Evolutionary conservation across 2,888 invertebrate genomes (phyloP).

Genomic region (Drosophila diplacantha): DNA sequence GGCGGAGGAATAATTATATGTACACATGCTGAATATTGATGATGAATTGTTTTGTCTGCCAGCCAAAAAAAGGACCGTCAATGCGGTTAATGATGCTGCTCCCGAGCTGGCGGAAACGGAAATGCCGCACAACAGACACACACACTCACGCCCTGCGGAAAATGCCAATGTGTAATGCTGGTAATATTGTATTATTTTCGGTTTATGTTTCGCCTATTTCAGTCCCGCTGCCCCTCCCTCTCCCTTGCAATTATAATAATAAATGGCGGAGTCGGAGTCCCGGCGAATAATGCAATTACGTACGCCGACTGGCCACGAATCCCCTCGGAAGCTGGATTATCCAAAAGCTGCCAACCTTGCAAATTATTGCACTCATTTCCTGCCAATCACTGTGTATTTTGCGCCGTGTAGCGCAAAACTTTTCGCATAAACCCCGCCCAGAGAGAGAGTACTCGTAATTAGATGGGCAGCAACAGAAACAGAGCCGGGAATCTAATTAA

Average conservation of each 20-base stretch:
- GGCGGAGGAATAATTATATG: slow-evolving; percentile 53
- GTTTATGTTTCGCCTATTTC: slow-evolving; percentile 4
- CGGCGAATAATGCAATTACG: slow-evolving; percentile 19
- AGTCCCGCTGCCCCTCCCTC: background rate
- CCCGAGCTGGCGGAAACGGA: slow-evolving; percentile 45
- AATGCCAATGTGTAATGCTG: slow-evolving; percentile 12
- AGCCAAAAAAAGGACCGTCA: slow-evolving; percentile 25
- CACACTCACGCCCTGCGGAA: slow-evolving; percentile 5
- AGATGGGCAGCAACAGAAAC: background rate
- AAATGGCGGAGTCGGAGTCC: slow-evolving; percentile 45
- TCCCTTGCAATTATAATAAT: slow-evolving; percentile 61
- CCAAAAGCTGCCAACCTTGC: slow-evolving; percentile 30
- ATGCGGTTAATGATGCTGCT: slow-evolving; percentile 61
- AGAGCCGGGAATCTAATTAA: slow-evolving; percentile 22
- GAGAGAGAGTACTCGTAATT: slow-evolving; percentile 1
- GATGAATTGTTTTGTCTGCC: slow-evolving; percentile 54
- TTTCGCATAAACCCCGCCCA: slow-evolving; percentile 11
- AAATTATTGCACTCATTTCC: slow-evolving; percentile 36
- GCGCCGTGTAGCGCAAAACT: slow-evolving; percentile 11
- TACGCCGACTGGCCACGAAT: slow-evolving; percentile 16
- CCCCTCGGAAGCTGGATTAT: slow-evolving; percentile 5
- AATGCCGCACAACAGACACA: slow-evolving; percentile 23
- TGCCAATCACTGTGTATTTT: slow-evolving; percentile 14
- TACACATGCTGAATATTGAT: slow-evolving; percentile 55
- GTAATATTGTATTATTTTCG: slow-evolving; percentile 15